phyloP scores from a whole-genome alignment of 2,113 vertebrate species.

The Cranoglanis bouderius region DNA sequence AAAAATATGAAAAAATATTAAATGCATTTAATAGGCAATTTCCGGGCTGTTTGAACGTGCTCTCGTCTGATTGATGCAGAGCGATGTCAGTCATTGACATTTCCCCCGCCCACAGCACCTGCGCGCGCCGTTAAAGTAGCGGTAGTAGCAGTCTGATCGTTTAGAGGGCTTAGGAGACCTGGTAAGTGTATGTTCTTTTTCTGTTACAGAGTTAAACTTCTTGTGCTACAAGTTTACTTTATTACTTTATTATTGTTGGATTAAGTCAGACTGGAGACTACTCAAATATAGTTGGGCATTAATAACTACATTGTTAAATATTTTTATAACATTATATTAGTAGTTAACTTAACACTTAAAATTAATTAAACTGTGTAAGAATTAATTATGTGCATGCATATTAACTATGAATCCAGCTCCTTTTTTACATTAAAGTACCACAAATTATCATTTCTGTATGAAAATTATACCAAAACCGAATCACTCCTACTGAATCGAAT shows the following conservation, averaged over 20 bases:
- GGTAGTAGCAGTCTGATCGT: not conserved
- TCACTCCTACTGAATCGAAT: not conserved
- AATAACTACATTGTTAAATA: not conserved
- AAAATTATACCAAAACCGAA: not conserved
- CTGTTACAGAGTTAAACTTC: not conserved
- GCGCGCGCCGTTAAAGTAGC: slow-evolving; percentile 20
- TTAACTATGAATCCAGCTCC: not conserved
- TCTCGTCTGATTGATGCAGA: slow-evolving; percentile 27
- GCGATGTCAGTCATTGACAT: slow-evolving; percentile 26
- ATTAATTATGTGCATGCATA: not conserved
- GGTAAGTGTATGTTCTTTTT: slow-evolving; percentile 26
- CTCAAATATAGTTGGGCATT: not conserved
- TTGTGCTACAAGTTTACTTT: not conserved
- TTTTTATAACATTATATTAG: not conserved
- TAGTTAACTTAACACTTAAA: not conserved
- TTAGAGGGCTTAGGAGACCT: not conserved
- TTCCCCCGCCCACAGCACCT: slow-evolving; percentile 27
- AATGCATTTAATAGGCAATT: too few species aligned
- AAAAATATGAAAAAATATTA: not conserved
- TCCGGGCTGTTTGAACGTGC: not conserved
- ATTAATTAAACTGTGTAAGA: not conserved
- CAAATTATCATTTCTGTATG: not conserved
- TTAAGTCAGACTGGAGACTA: not conserved
- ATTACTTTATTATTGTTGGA: not conserved
- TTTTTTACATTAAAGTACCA: not conserved